Conservation (phyloP, 2,888 invertebrate genomes). For the Chorisops tibialis region DNA sequence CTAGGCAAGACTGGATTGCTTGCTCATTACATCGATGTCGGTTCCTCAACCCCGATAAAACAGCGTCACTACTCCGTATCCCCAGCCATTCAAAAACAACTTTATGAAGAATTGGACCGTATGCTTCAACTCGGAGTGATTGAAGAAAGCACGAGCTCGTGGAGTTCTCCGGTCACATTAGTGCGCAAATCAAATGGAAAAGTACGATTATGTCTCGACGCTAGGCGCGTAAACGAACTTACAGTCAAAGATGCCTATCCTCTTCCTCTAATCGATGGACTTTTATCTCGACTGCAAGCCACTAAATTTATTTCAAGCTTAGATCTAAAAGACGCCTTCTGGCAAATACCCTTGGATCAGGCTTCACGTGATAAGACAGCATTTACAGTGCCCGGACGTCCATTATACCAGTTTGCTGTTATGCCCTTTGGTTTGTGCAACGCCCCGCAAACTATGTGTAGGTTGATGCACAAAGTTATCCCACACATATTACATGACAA, state of each 20-base stretch:
- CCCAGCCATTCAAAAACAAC: conserved; percentile 3
- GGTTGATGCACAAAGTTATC: not conserved
- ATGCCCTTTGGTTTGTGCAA: not conserved
- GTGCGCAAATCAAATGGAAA: not conserved
- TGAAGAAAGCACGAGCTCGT: not conserved
- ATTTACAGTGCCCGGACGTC: conserved; percentile 12
- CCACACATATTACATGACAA: conserved; percentile 34
- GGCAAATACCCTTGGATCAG: conserved; percentile 30
- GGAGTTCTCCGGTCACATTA: not conserved
- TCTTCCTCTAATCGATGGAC: not conserved
- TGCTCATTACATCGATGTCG: not conserved
- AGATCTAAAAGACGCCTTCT: conserved; percentile 36
- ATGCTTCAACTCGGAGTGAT: not conserved
- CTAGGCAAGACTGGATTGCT: not conserved
- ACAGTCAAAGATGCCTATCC: not conserved
- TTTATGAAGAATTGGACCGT: not conserved
- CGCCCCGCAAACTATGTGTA: not conserved
- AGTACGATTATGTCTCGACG: not conserved
- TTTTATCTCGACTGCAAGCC: conserved; percentile 9
- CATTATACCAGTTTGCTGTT: not conserved
- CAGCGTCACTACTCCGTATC: not conserved
- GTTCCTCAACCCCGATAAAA: not conserved
- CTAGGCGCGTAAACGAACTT: not conserved
- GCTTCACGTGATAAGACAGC: conserved; percentile 36
- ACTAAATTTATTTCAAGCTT: conserved; percentile 38